These are phyloP conservation scores for Hypsibius dujardini DNA, from an alignment of 1,140 invertebrate genomes.

Conservation along the genomic window DNA sequence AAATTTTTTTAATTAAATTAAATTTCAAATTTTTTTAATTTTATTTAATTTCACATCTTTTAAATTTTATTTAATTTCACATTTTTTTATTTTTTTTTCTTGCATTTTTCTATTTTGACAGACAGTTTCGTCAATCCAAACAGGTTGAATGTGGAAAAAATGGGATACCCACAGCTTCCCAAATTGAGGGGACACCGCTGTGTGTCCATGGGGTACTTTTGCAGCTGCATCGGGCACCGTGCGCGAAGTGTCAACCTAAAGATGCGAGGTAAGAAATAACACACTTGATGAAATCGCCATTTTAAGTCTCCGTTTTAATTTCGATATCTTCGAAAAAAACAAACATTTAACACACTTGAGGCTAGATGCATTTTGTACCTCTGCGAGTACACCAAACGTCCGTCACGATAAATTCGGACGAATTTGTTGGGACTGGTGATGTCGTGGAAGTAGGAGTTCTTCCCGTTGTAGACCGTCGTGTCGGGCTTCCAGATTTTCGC, in stretches of 20 bases:
- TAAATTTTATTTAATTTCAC: neutral
- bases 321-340: no score
- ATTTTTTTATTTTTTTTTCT: no score
- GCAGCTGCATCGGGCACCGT: constrained; percentile 86
- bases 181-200: constrained; percentile 74
- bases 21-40: constrained; percentile 19
- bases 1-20: constrained; percentile 14
- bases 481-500: constrained; percentile 86
- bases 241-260: constrained; percentile 84
- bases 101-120: no score
- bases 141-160: no score
- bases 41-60: constrained; percentile 8
- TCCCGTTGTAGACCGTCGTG: constrained; percentile 82
- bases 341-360: neutral
- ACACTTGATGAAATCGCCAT: neutral
- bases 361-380: constrained; percentile 42
- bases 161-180: constrained; percentile 67
- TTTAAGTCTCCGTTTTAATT: no score
- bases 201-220: constrained; percentile 89
- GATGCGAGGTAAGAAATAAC: constrained; percentile 23
- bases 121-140: no score
- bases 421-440: constrained; percentile 88
- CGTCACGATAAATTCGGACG: constrained; percentile 57
- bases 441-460: constrained; percentile 77
- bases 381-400: constrained; percentile 81